Base-by-base conservation (phyloP, 2,797 vertebrate genomes). In the Potorous gilbertii region DNA sequence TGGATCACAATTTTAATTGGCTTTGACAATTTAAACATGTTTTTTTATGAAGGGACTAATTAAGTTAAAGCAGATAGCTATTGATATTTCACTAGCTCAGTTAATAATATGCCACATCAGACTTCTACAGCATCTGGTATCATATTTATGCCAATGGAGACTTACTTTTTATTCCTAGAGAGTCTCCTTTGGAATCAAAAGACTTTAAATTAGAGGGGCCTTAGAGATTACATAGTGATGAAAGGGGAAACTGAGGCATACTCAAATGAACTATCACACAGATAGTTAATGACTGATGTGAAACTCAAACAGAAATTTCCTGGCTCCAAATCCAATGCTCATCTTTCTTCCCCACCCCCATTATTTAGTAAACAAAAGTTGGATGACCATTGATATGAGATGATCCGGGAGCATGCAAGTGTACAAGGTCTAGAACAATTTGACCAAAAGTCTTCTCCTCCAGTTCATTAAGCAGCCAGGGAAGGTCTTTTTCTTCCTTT, bases 21-120 rank as follows among this genome's bases (percentile, higher is more conserved):
- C 66, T 90, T 81, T 62, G 31, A 95, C 96, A 94, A 18, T 89
- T 18, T 87, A 93, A 59, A 66, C 16, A 89, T 3, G 29, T 66
- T 46, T 54, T 2, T 55, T 94, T 16, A 12, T 81, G 54, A 91
- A 50, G 89, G 10, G 57, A 56, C 46, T 91, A 55, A 81, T 55
- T 96, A 1, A 55, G 50, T 94, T 94, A 62, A 74, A 87, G 56
- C 90, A 46, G 28, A 55, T 50, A 24, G 0, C 21, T 66, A 6
- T 55, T 52, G 57, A 2, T 57, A 1, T 89, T 46, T 55, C 14
- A 24, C 91, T 81, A 91, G 92, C 92, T 87, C 92, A 74, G 6
- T n/a, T 81, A 91, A 57, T 62, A 94, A 21, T 56, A 89, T 90
- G 55, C 56, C 55, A 56, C 40, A 29, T 34, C 16, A 52, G 31